Percentiles rank a stretch among this genome's conserved stretches.
phyloP scores from a whole-genome alignment of 2,113 vertebrate species.

The Eulemur macaco region DNA sequence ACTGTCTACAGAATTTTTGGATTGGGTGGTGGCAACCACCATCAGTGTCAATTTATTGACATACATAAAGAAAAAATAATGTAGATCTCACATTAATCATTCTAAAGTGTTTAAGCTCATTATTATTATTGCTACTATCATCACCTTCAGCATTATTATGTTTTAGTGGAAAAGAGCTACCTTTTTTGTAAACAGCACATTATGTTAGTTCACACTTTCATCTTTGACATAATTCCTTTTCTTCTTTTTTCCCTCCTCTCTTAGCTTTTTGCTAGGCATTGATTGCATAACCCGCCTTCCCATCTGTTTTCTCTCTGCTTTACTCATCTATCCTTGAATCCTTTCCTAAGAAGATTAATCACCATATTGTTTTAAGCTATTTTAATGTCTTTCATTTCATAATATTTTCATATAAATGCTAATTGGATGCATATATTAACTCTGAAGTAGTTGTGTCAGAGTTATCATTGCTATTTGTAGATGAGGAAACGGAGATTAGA shows the following conservation, averaged over 20 bases:
- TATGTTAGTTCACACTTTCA: background rate
- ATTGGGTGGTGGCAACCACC: background rate
- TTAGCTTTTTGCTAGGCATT: background rate
- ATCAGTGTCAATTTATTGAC: background rate
- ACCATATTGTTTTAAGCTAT: background rate
- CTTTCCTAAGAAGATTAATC: background rate
- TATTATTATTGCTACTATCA: background rate
- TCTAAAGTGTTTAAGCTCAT: background rate
- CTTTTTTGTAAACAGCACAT: background rate
- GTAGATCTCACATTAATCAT: background rate
- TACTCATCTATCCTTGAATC: background rate
- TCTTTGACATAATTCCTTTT: background rate
- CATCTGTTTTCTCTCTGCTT: background rate
- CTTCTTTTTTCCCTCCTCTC: background rate
- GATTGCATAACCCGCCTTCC: background rate
- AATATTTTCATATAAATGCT: background rate
- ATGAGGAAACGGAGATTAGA: background rate
- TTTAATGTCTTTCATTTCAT: background rate
- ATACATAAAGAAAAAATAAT: background rate
- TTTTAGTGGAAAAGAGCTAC: background rate
- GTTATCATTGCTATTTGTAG: background rate
- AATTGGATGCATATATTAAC: background rate
- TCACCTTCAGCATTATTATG: background rate
- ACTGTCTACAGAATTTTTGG: background rate
- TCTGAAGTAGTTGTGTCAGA: background rate